Evolutionary conservation across 2,888 invertebrate genomes (phyloP).

Genomic region (Cephus spinipes): DNA sequence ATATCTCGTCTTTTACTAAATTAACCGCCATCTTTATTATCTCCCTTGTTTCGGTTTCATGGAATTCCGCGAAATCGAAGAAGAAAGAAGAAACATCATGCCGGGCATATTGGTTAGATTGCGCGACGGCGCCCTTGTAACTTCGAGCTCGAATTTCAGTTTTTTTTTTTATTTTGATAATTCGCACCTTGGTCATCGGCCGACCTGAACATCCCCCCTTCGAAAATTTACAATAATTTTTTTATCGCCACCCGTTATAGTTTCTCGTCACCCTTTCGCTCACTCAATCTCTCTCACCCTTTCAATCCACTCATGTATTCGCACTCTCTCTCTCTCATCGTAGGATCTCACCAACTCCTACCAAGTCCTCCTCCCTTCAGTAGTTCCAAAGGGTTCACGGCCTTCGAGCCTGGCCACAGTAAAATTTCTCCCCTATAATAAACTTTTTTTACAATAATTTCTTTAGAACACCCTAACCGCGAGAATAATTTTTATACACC

Average conservation of each 20-base stretch:
- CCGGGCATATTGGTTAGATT: background rate
- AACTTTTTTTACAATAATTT: constrained; percentile 60
- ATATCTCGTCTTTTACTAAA: background rate
- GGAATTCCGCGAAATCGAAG: background rate
- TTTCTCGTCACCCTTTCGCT: constrained; percentile 21
- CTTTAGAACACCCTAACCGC: constrained; percentile 53
- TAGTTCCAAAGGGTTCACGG: background rate
- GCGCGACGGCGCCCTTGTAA: constrained; percentile 33
- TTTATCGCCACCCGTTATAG: constrained; percentile 28
- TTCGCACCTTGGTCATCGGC: constrained; percentile 57
- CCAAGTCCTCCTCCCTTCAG: background rate
- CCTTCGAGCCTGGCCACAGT: constrained; percentile 13
- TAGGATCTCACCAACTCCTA: background rate
- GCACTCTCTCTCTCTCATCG: background rate
- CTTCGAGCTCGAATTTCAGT: constrained; percentile 42
- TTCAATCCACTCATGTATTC: constrained; percentile 7
- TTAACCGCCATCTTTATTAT: background rate
- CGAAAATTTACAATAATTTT: constrained; percentile 55
- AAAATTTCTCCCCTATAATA: constrained; percentile 43
- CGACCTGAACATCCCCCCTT: constrained; percentile 50
- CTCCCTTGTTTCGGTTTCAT: background rate
- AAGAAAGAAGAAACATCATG: background rate
- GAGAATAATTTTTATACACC: constrained; percentile 54
- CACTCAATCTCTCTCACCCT: constrained; percentile 15
- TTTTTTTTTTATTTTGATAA: constrained; percentile 32